phyloP scores from a whole-genome alignment of 2,113 vertebrate genomes.

The Lagenorhynchus albirostris region DNA sequence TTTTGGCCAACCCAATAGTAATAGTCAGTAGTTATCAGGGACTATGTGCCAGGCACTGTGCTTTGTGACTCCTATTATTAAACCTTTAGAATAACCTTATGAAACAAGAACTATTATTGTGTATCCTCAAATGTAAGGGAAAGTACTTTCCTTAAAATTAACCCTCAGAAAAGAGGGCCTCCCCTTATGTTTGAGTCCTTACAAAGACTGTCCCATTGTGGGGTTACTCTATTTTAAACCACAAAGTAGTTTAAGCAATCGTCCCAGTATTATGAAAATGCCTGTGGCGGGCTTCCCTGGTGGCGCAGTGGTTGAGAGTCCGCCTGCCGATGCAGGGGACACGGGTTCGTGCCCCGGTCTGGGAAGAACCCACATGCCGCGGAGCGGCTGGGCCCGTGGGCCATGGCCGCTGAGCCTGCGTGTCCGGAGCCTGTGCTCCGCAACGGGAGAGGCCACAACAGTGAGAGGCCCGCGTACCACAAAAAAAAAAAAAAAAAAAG shows the following conservation, averaged over 20 bases:
- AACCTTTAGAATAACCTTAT: not conserved
- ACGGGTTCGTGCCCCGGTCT: too few species aligned
- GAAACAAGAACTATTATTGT: not conserved
- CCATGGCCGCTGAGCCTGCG: too few species aligned
- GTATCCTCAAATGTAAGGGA: not conserved
- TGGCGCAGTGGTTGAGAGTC: too few species aligned
- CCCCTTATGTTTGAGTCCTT: not conserved
- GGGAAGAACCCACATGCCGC: too few species aligned
- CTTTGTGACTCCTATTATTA: not conserved
- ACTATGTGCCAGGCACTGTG: not conserved
- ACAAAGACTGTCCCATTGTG: not conserved
- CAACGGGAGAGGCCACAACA: too few species aligned
- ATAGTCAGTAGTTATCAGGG: not conserved
- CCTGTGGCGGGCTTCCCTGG: too few species aligned
- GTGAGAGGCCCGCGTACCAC: too few species aligned
- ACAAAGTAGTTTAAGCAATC: not conserved
- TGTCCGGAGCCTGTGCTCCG: too few species aligned
- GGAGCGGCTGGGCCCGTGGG: too few species aligned
- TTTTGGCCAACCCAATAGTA: too few species aligned
- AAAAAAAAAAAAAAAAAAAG: too few species aligned
- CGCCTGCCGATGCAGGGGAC: too few species aligned
- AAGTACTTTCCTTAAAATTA: not conserved
- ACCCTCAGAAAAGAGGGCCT: not conserved
- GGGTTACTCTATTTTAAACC: not conserved
- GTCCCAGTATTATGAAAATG: not conserved